phyloP scores from a whole-genome alignment of 2,888 invertebrate species.

The Sarcophaga subvicina region DNA sequence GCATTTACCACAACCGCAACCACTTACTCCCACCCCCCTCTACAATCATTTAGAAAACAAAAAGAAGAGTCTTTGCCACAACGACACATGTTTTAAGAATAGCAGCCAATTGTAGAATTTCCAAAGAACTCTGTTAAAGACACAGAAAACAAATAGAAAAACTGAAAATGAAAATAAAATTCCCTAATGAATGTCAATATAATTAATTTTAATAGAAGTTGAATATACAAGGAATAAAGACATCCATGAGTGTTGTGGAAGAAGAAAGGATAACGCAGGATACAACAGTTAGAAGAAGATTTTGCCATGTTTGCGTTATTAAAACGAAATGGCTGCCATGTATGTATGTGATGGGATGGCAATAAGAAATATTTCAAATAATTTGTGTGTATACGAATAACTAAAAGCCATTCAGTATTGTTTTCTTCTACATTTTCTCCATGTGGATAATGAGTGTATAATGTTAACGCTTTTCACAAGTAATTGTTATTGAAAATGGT shows the following conservation, averaged over 20 bases:
- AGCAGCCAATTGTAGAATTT: conserved; percentile 51
- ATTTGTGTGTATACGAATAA: neutral
- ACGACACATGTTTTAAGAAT: conserved; percentile 49
- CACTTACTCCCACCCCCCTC: neutral
- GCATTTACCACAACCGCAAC: conserved; percentile 27
- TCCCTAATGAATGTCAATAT: conserved; percentile 67
- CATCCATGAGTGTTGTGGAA: conserved; percentile 11
- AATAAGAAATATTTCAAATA: neutral
- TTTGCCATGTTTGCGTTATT: neutral
- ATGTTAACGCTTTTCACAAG: conserved; percentile 32
- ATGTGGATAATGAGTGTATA: conserved; percentile 23
- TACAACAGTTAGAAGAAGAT: no score
- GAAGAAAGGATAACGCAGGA: no score
- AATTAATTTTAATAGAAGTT: conserved; percentile 66
- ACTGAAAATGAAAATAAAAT: conserved; percentile 1
- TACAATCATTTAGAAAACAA: no score
- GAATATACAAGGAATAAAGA: conserved; percentile 17
- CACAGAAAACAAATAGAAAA: neutral
- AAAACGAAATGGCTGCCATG: conserved; percentile 47
- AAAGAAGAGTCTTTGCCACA: conserved; percentile 30
- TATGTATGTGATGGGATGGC: neutral
- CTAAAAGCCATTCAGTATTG: neutral
- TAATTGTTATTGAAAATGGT: conserved; percentile 35
- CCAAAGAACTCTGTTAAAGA: conserved; percentile 42
- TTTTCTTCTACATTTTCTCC: neutral